Conservation (phyloP, 2,113 vertebrate genomes). For the Lota lota region DNA sequence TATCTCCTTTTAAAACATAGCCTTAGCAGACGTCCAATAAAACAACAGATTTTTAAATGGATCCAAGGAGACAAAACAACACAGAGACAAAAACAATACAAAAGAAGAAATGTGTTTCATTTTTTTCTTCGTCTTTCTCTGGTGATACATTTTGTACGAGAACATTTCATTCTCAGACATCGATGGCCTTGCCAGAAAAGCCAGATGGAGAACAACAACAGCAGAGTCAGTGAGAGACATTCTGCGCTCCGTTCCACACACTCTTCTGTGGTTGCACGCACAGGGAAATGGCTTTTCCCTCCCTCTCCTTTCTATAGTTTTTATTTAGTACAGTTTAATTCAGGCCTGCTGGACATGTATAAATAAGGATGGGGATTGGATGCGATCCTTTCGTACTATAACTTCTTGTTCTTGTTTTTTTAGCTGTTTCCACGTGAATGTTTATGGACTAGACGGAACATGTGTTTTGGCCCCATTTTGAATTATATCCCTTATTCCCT, state of each 20-base stretch:
- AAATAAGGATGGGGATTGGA: too few relatives aligned
- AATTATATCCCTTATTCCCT: too few relatives aligned
- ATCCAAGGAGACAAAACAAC: conserved; percentile 47
- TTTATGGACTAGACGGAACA: too few relatives aligned
- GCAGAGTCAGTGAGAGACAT: conserved; percentile 6
- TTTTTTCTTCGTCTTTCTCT: conserved; percentile 18
- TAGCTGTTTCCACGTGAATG: too few relatives aligned
- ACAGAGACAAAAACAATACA: conserved; percentile 14
- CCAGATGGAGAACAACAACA: conserved; percentile 10
- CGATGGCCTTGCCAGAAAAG: conserved; percentile 21
- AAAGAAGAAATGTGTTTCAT: background rate
- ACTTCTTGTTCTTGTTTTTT: too few relatives aligned
- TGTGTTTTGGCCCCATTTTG: too few relatives aligned
- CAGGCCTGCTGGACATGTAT: too few relatives aligned
- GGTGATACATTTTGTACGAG: conserved; percentile 7
- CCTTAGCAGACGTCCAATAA: conserved; percentile 62
- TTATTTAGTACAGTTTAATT: too few relatives aligned
- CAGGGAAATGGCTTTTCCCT: too few relatives aligned
- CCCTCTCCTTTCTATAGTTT: too few relatives aligned
- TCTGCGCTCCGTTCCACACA: background rate
- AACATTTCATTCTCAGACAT: conserved; percentile 28
- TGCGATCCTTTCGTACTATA: too few relatives aligned
- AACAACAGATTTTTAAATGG: conserved; percentile 54
- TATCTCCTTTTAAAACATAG: conserved; percentile 60
- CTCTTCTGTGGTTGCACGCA: background rate